Evolutionary conservation across 1,140 invertebrate species (phyloP).

Genomic region (Camponotus vicinus): DNA sequence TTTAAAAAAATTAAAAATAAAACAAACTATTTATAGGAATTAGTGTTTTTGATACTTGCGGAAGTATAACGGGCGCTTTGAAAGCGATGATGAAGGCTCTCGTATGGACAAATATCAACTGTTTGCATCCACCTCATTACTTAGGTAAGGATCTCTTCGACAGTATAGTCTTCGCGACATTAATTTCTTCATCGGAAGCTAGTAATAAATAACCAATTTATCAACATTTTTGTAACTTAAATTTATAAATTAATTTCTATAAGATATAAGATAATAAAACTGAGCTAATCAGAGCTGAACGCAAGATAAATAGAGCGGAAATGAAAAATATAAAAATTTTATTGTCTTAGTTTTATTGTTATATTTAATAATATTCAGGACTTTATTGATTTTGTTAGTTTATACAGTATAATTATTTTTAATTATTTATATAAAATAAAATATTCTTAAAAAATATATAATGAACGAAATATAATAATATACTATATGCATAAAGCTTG

Average conservation of each 20-base stretch:
- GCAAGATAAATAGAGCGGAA: too few relatives aligned
- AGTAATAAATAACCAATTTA: background rate
- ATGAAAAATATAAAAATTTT: too few relatives aligned
- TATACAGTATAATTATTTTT: too few relatives aligned
- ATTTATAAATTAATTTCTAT: too few relatives aligned
- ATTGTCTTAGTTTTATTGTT: too few relatives aligned
- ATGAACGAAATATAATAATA: background rate
- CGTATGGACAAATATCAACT: slow-evolving; percentile 80
- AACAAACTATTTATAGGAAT: slow-evolving; percentile 73
- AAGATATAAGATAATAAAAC: too few relatives aligned
- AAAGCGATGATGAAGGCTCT: slow-evolving; percentile 83
- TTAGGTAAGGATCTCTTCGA: slow-evolving; percentile 76
- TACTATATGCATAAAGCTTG: background rate
- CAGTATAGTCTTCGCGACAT: background rate
- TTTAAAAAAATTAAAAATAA: background rate
- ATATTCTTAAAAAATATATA: too few relatives aligned
- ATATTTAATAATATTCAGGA: too few relatives aligned
- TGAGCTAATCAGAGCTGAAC: too few relatives aligned
- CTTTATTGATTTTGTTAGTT: too few relatives aligned
- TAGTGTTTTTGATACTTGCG: slow-evolving; percentile 82
- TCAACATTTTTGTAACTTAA: background rate
- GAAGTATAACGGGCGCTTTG: slow-evolving; percentile 80
- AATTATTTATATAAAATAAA: too few relatives aligned
- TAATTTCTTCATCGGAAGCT: background rate
- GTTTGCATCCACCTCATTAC: slow-evolving; percentile 82